These are phyloP conservation scores for Neodiprion virginianus DNA, from an alignment of 1,140 invertebrate species.

Conservation along the genomic window DNA sequence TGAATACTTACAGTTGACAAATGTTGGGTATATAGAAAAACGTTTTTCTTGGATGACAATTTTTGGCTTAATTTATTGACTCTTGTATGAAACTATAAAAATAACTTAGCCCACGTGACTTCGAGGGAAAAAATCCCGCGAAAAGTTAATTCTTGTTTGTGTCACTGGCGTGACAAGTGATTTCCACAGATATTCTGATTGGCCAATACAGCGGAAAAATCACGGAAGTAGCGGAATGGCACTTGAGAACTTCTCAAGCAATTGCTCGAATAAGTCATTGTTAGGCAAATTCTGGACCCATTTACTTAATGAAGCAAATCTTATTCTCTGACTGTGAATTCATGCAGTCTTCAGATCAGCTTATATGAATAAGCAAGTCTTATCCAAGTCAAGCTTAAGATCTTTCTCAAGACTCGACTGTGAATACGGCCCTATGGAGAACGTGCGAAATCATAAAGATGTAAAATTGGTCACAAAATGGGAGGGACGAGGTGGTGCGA, in stretches of 20 bases:
- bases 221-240: constrained; percentile 11
- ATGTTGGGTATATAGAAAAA: too few relatives aligned
- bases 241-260: constrained; percentile 14
- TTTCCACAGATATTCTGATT: constrained; percentile 1
- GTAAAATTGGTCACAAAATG: too few relatives aligned
- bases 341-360: constrained; percentile 12
- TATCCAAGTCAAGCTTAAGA: constrained; percentile 13
- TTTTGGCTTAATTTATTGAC: too few relatives aligned
- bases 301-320: background rate
- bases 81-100: too few relatives aligned
- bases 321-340: constrained; percentile 16
- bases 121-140: too few relatives aligned
- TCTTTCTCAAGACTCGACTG: constrained; percentile 9
- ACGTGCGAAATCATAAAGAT: too few relatives aligned
- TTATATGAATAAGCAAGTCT: constrained; percentile 15
- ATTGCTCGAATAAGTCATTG: constrained; percentile 12
- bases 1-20: too few relatives aligned
- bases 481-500: too few relatives aligned
- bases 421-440: constrained; percentile 5
- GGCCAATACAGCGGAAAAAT: constrained; percentile 15
- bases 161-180: too few relatives aligned
- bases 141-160: too few relatives aligned
- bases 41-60: too few relatives aligned
- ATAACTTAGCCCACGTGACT: too few relatives aligned
- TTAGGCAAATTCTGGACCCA: background rate